Evolutionary conservation across 2,888 invertebrate genomes (phyloP).

Genomic region (Hymenopus coronatus): DNA sequence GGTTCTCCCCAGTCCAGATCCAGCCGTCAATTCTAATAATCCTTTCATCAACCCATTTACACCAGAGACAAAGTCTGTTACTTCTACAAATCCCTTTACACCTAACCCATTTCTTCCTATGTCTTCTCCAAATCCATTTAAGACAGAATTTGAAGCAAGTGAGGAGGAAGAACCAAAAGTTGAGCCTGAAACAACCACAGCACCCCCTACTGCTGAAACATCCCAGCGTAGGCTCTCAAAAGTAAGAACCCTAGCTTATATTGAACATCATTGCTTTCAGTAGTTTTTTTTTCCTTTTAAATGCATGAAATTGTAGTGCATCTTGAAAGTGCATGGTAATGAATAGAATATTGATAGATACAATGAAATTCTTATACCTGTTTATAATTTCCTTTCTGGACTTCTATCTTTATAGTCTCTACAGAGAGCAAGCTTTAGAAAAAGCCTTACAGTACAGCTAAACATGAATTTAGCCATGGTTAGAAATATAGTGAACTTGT

Average conservation of each 20-base stretch:
- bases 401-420: too few species aligned
- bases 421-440: too few species aligned
- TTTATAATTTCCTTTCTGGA: too few species aligned
- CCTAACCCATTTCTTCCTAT: constrained; percentile 15
- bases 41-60: constrained; percentile 29
- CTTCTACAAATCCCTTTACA: constrained; percentile 30
- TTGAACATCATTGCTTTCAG: not conserved
- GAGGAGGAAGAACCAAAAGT: not conserved
- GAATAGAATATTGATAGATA: too few species aligned
- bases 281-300: not conserved
- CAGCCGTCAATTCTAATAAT: constrained; percentile 27
- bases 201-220: not conserved
- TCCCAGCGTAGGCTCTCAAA: constrained; percentile 15
- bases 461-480: too few species aligned
- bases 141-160: not conserved
- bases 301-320: too few species aligned
- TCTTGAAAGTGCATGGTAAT: too few species aligned
- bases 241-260: not conserved
- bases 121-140: not conserved
- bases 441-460: too few species aligned
- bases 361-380: too few species aligned
- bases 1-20: constrained; percentile 24
- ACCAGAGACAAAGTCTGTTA: constrained; percentile 12
- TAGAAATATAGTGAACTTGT: too few species aligned
- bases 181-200: not conserved